Evolutionary conservation across 2,888 invertebrate species (phyloP), one percentile per base, ranked within the genome.

Genomic region (Napeogenes sylphis): DNA sequence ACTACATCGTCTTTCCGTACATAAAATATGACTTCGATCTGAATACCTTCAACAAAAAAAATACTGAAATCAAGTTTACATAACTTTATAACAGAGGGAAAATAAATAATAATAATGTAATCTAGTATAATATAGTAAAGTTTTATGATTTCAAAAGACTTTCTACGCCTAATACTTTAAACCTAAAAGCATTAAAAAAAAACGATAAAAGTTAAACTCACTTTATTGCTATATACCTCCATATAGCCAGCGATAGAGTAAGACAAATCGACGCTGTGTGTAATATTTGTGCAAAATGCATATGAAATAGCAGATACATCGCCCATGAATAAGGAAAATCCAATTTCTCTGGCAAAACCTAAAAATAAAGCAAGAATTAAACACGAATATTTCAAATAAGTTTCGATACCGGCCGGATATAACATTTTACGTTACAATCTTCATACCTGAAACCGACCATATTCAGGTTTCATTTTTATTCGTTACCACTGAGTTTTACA

Each of bases 181-280:
- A 35, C 35, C 1, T 4, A 35, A 35, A 42, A 8, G 42, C 8
- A 10, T 6, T 42, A 8, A 10, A 10, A 42, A 42, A 42, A 42
- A 42, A 3, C 12, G 10, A 42, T 42, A 42, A 42, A 42, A 42
- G 42, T 42, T 10, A 10, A 42, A 90, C 93, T 93, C 83, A 95
- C 95, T 94, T 95, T 79, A 96, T 94, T 65, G 95, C 95, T 64
- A 96, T 92, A 83, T 96, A 96, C 75, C 98, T 93, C 95, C 97
- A 97, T 73, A 97, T 94, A 21, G 97, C 98, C 76, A 96, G 83
- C 0, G 94, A 94, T 4, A 95, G 91, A 2, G 95, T 96, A 72
- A 97, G 91, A 79, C 95, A 96, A 67, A 96, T 96, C 33, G 96
- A 96, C 45, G 95, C 94, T 0, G 96, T 95, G 82, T 97, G 97